These are phyloP conservation scores for Glaucomys volans DNA, from an alignment of 2,113 vertebrate genomes.

Conservation along the genomic window DNA sequence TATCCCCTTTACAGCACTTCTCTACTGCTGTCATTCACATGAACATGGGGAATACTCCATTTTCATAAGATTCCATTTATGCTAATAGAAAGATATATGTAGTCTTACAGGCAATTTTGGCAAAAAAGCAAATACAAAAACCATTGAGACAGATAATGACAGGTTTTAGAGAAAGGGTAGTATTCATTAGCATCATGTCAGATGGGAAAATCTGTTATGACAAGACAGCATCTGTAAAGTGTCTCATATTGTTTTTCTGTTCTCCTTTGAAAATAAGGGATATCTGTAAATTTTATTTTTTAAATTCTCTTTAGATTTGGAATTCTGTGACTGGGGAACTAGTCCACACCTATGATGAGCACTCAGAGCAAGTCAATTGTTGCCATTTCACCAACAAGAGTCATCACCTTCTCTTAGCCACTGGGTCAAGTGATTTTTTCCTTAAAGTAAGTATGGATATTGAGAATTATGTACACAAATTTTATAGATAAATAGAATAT, in stretches of 20 bases:
- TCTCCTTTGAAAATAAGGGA: background rate
- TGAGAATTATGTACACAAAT: background rate
- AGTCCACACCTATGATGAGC: constrained; percentile 90
- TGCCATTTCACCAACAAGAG: constrained; percentile 93
- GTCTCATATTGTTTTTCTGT: background rate
- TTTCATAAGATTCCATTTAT: background rate
- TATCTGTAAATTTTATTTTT: constrained; percentile 15
- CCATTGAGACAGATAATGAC: background rate
- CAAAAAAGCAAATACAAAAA: background rate
- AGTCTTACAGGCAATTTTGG: background rate
- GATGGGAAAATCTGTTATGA: background rate
- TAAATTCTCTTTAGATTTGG: constrained; percentile 91
- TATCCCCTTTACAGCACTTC: background rate
- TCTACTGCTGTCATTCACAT: background rate
- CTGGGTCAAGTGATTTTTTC: constrained; percentile 92
- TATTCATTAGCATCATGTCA: background rate
- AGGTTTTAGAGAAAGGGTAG: background rate
- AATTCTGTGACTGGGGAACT: constrained; percentile 89
- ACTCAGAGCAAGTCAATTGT: constrained; percentile 95
- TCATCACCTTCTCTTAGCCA: constrained; percentile 91
- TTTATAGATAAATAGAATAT: background rate
- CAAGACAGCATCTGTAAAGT: background rate
- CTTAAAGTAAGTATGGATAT: constrained; percentile 89
- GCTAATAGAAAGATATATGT: background rate
- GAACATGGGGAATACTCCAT: background rate